Evolutionary conservation across 2,797 vertebrate species (phyloP).

Genomic region (Sebastiscus tertius): DNA sequence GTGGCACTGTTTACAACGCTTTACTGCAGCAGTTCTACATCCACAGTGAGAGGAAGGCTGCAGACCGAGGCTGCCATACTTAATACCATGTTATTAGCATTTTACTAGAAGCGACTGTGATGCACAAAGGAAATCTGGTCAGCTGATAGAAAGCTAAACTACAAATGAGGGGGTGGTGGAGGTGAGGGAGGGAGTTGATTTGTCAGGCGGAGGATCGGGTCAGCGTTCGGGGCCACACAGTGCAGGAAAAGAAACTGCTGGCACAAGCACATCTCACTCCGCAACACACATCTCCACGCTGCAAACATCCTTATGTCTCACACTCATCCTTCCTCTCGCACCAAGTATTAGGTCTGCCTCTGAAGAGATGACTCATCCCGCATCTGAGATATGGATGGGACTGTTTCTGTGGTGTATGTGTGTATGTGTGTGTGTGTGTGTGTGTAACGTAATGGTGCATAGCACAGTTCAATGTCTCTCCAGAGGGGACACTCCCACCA

Average conservation of each 20-base stretch:
- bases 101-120: constrained; percentile 48
- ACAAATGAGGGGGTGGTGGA: constrained; percentile 22
- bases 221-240: constrained; percentile 49
- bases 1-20: constrained; percentile 64
- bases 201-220: constrained; percentile 47
- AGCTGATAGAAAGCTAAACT: constrained; percentile 29
- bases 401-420: constrained; percentile 10
- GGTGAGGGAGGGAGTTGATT: constrained; percentile 35
- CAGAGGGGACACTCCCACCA: constrained; percentile 68
- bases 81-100: constrained; percentile 58
- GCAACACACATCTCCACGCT: constrained; percentile 45
- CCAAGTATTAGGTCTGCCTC: constrained; percentile 46
- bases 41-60: neutral
- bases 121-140: constrained; percentile 25
- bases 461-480: constrained; percentile 63
- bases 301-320: constrained; percentile 52
- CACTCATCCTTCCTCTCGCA: constrained; percentile 35
- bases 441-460: constrained; percentile 60
- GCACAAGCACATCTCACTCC: constrained; percentile 69
- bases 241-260: constrained; percentile 70
- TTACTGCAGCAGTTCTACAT: constrained; percentile 20
- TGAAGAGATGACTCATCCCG: constrained; percentile 68
- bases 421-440: neutral
- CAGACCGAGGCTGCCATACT: constrained; percentile 38
- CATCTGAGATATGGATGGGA: constrained; percentile 60